Base-by-base conservation (phyloP, 92 coral and sea anemone species). In the Epizoanthus rinbou region DNA sequence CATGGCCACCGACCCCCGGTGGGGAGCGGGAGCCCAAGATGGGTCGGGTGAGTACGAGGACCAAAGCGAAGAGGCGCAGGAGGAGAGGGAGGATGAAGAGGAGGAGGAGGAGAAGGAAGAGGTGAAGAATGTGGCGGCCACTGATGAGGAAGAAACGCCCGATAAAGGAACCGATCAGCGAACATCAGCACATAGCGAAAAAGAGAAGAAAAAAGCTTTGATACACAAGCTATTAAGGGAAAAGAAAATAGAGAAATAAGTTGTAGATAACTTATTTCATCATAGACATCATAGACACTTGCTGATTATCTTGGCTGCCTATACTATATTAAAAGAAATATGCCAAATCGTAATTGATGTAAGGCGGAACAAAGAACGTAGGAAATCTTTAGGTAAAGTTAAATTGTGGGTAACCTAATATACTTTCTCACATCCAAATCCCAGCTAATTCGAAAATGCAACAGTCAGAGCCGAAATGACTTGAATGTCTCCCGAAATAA, bases 21-120 rank as follows among this genome's bases (percentile, higher is more conserved):
- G 39, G 73, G 43, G 9, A 45, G 23, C 11, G 2, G 73, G 2
- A 67, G 22, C 50, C 47, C 47, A 33, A n/a, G 73, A 67, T 50
- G 73, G 50, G 50, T 67, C 73, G 35, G 73, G 73, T 14, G 73
- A 67, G n/a, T 37, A 33, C 17, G 50, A 15, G 35, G 73, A 67
- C n/a, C 50, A 67, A 25, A 67, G 73, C 50, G 73, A 67, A n/a
- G 73, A 67, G 39, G 39, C 21, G 11, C 35, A 33, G 11, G 73
- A 67, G 50, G 73, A 67, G 73, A 67, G 28, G 15, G 73, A 67
- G 39, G 73, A 67, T 25, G 73, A 33, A 67, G 73, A 18, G 6
- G 70, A 31, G 50, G 22, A 33, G 17, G 73, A 18, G 13, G 21
- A 33, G 17, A 43, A 19, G 22, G 50, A 67, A 19, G 50, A 41